Percentiles rank a stretch among this genome's conserved stretches.
Evolutionary conservation across 2,888 invertebrate species (phyloP).

Genomic region (Apodemia hepburni): DNA sequence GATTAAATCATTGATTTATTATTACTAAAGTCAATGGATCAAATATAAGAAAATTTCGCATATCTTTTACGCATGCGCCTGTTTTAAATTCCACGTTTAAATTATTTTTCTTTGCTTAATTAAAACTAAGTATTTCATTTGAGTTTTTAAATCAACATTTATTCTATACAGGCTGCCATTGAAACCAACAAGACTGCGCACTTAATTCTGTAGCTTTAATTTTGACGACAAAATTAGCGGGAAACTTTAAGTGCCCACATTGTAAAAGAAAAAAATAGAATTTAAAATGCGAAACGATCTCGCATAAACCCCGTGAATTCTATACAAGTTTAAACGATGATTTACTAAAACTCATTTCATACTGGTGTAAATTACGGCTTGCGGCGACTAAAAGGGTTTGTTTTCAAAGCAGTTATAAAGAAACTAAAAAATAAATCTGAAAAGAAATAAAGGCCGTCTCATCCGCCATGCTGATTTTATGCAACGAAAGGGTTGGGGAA

Average conservation of each 20-base stretch:
- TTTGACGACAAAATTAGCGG: constrained; percentile 32
- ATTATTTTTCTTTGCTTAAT: constrained; percentile 1
- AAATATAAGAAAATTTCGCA: too few species aligned
- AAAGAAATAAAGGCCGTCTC: constrained; percentile 57
- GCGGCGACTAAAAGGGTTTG: constrained; percentile 61
- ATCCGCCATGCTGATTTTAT: constrained; percentile 72
- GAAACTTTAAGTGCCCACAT: constrained; percentile 32
- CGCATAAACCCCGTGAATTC: constrained; percentile 35
- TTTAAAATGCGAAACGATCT: constrained; percentile 35
- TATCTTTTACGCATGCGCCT: neutral
- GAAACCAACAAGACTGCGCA: constrained; percentile 24
- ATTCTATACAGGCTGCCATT: neutral
- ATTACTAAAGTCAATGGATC: too few species aligned
- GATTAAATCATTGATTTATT: too few species aligned
- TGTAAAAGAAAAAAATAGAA: constrained; percentile 32
- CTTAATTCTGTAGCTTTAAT: constrained; percentile 31
- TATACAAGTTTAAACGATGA: constrained; percentile 40
- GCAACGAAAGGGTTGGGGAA: constrained; percentile 64
- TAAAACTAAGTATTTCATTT: neutral
- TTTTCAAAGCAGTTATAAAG: constrained; percentile 60
- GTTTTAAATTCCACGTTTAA: neutral
- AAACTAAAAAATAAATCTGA: constrained; percentile 52
- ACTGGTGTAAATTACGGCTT: constrained; percentile 69
- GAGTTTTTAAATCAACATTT: neutral
- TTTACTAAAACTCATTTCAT: constrained; percentile 45